Percentiles rank a stretch among this genome's conserved stretches.
Evolutionary conservation across 2,888 invertebrate species (phyloP).

Genomic region (Troilus luridus): DNA sequence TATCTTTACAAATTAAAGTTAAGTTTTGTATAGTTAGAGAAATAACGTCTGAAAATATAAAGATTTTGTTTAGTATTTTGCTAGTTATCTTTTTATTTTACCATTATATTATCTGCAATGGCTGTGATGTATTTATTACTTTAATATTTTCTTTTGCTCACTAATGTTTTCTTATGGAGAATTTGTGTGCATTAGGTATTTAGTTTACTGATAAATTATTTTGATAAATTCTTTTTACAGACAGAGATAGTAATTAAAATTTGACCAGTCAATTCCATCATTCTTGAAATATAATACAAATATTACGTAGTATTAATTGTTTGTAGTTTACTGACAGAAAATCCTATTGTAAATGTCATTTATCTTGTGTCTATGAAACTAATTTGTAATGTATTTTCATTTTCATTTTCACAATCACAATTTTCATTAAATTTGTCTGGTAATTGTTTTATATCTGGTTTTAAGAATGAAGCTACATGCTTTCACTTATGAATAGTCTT

Average conservation of each 20-base stretch:
- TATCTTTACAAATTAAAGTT: background rate
- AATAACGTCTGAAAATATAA: background rate
- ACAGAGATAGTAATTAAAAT: background rate
- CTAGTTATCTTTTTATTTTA: background rate
- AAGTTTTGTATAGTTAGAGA: background rate
- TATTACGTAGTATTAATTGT: background rate
- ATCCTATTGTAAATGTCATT: background rate
- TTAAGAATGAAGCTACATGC: background rate
- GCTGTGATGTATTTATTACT: conserved; percentile 12
- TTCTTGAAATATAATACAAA: background rate
- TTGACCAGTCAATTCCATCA: background rate
- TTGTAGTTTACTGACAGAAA: background rate
- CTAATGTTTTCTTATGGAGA: background rate
- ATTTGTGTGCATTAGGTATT: background rate
- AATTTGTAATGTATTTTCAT: background rate
- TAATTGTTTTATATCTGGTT: background rate
- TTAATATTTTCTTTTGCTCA: background rate
- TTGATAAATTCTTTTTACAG: background rate
- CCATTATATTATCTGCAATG: conserved; percentile 6
- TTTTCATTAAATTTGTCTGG: background rate
- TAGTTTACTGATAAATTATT: background rate
- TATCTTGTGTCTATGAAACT: background rate
- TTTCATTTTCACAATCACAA: too few species aligned
- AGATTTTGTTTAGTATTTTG: background rate
- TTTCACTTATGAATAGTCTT: background rate